Conservation (phyloP, 2,888 invertebrate species). For the Chouioia cunea region DNA sequence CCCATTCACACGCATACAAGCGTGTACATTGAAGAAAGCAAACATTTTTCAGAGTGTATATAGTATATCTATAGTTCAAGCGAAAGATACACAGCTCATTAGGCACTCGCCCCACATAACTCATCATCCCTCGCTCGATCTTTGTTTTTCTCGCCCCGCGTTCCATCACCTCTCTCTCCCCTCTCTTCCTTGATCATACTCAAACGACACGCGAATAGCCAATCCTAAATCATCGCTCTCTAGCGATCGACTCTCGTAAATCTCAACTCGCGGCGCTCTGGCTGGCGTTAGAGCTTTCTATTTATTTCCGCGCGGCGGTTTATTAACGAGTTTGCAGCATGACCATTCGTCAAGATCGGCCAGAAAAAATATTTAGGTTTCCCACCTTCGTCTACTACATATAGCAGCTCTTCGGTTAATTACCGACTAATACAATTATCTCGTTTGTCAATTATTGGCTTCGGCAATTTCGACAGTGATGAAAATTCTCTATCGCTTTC, state of each 20-base stretch:
- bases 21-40: too few relatives aligned
- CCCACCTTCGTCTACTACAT: conserved; percentile 8
- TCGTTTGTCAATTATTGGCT: conserved; percentile 42
- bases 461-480: background rate
- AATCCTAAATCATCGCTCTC: conserved; percentile 29
- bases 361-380: too few relatives aligned
- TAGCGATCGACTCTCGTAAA: background rate
- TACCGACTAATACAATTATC: conserved; percentile 33
- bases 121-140: conserved; percentile 1
- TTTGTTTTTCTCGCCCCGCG: too few relatives aligned
- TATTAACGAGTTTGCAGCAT: conserved; percentile 39
- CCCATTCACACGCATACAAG: too few relatives aligned
- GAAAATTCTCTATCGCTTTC: conserved; percentile 24
- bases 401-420: conserved; percentile 33
- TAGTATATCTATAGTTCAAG: too few relatives aligned
- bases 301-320: conserved; percentile 38
- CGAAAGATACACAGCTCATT: background rate
- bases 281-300: conserved; percentile 40
- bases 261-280: conserved; percentile 30
- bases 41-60: too few relatives aligned
- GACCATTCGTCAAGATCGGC: conserved; percentile 31
- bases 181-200: too few relatives aligned
- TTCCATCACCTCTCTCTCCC: background rate
- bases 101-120: conserved; percentile 13
- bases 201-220: conserved; percentile 22